Percentiles rank a stretch among this genome's conserved stretches.
phyloP scores from a whole-genome alignment of 2,113 vertebrate species.

The Cyprinodon variegatus region DNA sequence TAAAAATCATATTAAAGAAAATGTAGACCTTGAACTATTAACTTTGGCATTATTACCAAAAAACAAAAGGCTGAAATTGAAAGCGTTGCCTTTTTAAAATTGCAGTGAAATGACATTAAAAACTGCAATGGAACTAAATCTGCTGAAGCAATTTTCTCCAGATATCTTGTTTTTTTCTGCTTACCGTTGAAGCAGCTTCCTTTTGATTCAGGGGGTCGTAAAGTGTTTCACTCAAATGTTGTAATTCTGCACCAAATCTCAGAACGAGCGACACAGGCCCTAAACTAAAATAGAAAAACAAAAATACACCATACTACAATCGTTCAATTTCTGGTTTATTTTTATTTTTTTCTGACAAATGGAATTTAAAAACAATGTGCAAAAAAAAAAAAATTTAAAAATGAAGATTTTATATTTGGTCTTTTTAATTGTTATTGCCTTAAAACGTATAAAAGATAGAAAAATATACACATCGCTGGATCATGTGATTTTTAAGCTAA shows the following conservation, averaged over 20 bases:
- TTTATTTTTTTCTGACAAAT: neutral
- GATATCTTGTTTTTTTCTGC: constrained; percentile 11
- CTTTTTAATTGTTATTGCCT: neutral
- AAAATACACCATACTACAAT: neutral
- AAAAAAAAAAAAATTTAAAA: neutral
- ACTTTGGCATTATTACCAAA: constrained; percentile 9
- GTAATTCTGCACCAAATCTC: constrained; percentile 26
- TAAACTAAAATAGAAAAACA: constrained; percentile 41
- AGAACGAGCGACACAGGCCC: constrained; percentile 39
- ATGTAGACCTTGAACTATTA: constrained; percentile 3
- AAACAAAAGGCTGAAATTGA: neutral
- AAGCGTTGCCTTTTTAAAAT: neutral
- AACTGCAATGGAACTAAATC: constrained; percentile 11
- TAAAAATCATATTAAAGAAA: constrained; percentile 25
- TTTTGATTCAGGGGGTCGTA: constrained; percentile 19
- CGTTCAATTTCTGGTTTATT: constrained; percentile 1
- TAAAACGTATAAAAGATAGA: neutral
- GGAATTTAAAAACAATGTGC: neutral
- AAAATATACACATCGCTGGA: neutral
- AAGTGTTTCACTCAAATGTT: constrained; percentile 31
- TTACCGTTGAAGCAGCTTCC: constrained; percentile 49
- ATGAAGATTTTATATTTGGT: neutral
- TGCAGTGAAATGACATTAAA: neutral
- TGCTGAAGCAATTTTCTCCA: constrained; percentile 6
- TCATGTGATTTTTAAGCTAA: neutral